phyloP scores from a whole-genome alignment of 2,888 invertebrate genomes.

The Nemotelus nigrinus region DNA sequence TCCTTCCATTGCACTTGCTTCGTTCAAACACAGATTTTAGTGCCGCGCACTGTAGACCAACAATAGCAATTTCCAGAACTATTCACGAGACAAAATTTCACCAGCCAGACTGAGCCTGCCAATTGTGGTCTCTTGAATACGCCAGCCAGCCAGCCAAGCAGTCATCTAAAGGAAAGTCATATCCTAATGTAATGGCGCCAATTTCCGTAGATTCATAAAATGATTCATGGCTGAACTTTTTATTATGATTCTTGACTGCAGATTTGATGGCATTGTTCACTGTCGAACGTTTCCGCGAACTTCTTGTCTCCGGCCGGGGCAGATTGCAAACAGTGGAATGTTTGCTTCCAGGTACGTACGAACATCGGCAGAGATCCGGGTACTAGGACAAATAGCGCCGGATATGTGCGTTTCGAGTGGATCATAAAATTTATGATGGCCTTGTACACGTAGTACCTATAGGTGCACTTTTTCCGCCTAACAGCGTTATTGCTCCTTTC shows the following conservation, averaged over 20 bases:
- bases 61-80: not conserved
- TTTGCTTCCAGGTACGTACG: conserved; percentile 11
- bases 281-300: not conserved
- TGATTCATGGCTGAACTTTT: conserved; percentile 42
- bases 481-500: no score
- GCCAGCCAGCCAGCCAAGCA: not conserved
- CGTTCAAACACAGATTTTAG: not conserved
- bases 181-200: conserved; percentile 40
- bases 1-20: no score
- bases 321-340: conserved; percentile 6
- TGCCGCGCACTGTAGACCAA: not conserved
- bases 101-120: not conserved
- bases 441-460: not conserved
- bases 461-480: no score
- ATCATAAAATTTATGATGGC: conserved; percentile 42
- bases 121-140: conserved; percentile 6
- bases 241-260: conserved; percentile 36
- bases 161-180: conserved; percentile 23
- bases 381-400: not conserved
- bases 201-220: conserved; percentile 41
- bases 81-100: not conserved
- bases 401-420: conserved; percentile 16
- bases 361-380: not conserved
- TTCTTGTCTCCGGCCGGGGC: not conserved
- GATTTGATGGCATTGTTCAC: conserved; percentile 30